Percentiles rank a stretch among this genome's conserved stretches.
Conservation (phyloP, 2,888 invertebrate genomes). For the Eupithecia pulchellata region DNA sequence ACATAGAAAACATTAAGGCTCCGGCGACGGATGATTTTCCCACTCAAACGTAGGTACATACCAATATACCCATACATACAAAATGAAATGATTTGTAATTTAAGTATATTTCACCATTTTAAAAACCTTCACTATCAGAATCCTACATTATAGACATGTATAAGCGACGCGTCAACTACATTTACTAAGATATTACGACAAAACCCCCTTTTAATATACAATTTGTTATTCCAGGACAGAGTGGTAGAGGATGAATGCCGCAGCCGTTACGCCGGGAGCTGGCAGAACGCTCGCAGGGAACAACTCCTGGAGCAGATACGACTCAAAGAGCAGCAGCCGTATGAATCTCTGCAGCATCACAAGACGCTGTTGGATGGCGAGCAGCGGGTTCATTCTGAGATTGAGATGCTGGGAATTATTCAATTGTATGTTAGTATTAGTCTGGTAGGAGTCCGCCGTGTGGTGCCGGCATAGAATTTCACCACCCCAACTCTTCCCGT, state of each 20-base stretch:
- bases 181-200: too few species aligned
- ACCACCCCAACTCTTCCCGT: too few species aligned
- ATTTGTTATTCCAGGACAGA: slow-evolving; percentile 53
- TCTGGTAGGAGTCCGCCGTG: not conserved
- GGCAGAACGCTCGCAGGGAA: slow-evolving; percentile 70
- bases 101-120: too few species aligned
- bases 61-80: too few species aligned
- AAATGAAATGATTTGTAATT: too few species aligned
- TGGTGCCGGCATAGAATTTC: too few species aligned
- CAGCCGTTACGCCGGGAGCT: slow-evolving; percentile 62
- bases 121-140: too few species aligned
- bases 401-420: slow-evolving; percentile 66
- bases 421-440: slow-evolving; percentile 61
- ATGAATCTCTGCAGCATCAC: slow-evolving; percentile 54
- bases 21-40: too few species aligned
- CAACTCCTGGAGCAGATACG: slow-evolving; percentile 56
- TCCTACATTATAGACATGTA: too few species aligned
- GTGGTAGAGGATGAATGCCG: slow-evolving; percentile 54
- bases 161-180: too few species aligned
- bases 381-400: slow-evolving; percentile 68
- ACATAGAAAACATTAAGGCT: too few species aligned
- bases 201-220: not conserved
- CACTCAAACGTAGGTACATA: too few species aligned
- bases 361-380: slow-evolving; percentile 66
- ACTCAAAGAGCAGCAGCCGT: slow-evolving; percentile 56